Evolutionary conservation across 1,140 invertebrate genomes (phyloP).

Genomic region (Halesus radiatus): DNA sequence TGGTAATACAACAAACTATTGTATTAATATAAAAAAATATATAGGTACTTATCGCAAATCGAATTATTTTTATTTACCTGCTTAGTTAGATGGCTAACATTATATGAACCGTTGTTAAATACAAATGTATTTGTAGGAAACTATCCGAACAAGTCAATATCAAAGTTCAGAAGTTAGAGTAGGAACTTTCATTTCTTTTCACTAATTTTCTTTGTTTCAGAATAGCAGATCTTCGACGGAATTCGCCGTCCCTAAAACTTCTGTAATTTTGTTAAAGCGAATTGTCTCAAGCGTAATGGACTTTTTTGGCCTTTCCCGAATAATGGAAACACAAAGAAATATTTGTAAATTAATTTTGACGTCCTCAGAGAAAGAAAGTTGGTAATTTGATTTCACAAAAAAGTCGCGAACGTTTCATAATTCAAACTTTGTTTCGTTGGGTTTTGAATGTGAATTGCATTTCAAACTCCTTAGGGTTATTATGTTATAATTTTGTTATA

Average conservation of each 20-base stretch:
- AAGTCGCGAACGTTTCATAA: conserved; percentile 1
- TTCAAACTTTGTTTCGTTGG: too few species aligned
- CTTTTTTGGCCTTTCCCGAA: conserved; percentile 28
- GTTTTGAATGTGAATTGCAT: too few species aligned
- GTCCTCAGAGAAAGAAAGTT: conserved; percentile 30
- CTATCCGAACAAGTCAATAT: conserved; percentile 20
- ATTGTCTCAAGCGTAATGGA: conserved; percentile 33
- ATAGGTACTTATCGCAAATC: too few species aligned
- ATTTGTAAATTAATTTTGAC: conserved; percentile 34
- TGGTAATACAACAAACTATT: too few species aligned
- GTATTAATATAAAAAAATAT: too few species aligned
- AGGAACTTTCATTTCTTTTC: background rate
- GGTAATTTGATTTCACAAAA: conserved; percentile 32
- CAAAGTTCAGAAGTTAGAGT: background rate
- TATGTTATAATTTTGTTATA: too few species aligned
- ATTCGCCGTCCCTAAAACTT: conserved; percentile 20
- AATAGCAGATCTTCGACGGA: conserved; percentile 21
- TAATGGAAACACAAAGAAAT: conserved; percentile 37
- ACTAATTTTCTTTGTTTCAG: conserved; percentile 24
- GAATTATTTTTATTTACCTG: too few species aligned
- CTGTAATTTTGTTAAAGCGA: conserved; percentile 37
- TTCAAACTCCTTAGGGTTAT: too few species aligned
- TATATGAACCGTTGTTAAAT: background rate
- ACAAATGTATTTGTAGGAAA: conserved; percentile 7
- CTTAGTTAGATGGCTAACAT: too few species aligned